These are phyloP conservation scores for Cryptoprocta ferox DNA, from an alignment of 2,797 vertebrate species.

Conservation along the genomic window DNA sequence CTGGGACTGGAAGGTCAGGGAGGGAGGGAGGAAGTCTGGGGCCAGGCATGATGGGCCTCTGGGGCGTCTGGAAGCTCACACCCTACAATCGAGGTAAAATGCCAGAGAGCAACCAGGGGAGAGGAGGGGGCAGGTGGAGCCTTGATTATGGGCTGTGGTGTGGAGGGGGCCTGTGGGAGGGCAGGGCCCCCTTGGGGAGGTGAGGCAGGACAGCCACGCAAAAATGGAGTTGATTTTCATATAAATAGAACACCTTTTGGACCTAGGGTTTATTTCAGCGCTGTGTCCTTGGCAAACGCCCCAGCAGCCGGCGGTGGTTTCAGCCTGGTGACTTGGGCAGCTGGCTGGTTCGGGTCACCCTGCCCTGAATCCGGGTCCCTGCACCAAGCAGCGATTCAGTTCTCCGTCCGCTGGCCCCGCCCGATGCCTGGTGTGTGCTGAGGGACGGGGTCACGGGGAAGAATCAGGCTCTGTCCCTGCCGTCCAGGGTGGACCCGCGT, in stretches of 20 bases:
- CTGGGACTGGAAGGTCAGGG: background rate
- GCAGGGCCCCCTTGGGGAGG: slow-evolving; percentile 62
- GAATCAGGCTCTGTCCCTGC: background rate
- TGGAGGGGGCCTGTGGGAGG: background rate
- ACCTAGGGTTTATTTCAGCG: slow-evolving; percentile 57
- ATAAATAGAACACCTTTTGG: slow-evolving; percentile 75
- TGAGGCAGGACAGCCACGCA: background rate
- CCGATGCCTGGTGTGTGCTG: background rate
- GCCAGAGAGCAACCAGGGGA: slow-evolving; percentile 48
- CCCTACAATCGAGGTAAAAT: slow-evolving; percentile 76
- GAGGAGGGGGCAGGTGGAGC: slow-evolving; percentile 47
- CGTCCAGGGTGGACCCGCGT: background rate
- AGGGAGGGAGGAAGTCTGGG: slow-evolving; percentile 44
- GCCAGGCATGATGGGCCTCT: background rate
- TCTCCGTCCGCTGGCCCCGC: background rate
- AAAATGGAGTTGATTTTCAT: slow-evolving; percentile 63
- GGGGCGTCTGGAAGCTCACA: slow-evolving; percentile 52
- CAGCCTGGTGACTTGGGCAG: background rate
- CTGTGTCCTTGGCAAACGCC: slow-evolving; percentile 45
- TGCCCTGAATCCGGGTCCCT: background rate
- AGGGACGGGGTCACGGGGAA: background rate
- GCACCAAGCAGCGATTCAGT: background rate
- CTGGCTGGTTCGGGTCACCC: background rate
- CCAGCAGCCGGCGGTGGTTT: slow-evolving; percentile 21
- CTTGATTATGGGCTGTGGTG: slow-evolving; percentile 64